Evolutionary conservation across 2,797 vertebrate species (phyloP).

Genomic region (Hipposideros larvatus): DNA sequence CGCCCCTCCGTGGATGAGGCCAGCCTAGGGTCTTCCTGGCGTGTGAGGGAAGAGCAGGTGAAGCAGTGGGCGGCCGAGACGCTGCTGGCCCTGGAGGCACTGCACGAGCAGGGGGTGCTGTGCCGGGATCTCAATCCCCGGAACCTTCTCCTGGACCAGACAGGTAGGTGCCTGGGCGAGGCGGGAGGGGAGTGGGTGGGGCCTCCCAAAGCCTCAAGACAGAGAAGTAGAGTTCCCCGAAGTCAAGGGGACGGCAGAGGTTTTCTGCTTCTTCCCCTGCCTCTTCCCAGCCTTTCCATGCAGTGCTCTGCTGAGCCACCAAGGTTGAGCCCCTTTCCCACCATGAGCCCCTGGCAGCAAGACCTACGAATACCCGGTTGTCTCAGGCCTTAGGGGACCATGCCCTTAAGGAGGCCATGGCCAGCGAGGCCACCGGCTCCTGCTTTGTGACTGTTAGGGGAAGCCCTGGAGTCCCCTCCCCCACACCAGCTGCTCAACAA

Average conservation of each 20-base stretch:
- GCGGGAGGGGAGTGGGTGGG: not conserved
- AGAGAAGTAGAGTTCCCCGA: not conserved
- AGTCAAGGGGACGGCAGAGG: not conserved
- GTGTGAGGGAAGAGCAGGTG: conserved; percentile 93
- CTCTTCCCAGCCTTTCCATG: not conserved
- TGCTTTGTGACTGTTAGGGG: not conserved
- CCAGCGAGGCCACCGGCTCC: not conserved
- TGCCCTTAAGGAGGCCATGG: not conserved
- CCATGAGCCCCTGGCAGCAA: not conserved
- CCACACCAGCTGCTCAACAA: not conserved
- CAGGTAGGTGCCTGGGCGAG: conserved; percentile 88
- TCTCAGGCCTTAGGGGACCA: not conserved
- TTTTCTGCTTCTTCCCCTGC: not conserved
- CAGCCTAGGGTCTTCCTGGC: conserved; percentile 83
- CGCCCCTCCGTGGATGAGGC: not conserved
- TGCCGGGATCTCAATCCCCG: conserved; percentile 97
- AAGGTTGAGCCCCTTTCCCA: not conserved
- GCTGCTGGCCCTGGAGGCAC: conserved; percentile 95
- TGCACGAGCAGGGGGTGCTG: conserved; percentile 96
- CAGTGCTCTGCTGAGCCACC: not conserved
- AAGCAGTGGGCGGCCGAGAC: conserved; percentile 96
- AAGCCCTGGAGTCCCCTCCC: not conserved
- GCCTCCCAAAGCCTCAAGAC: not conserved
- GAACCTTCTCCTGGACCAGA: conserved; percentile 94
- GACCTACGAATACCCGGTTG: not conserved